Conservation (phyloP, 2,797 vertebrate genomes). For the Pipistrellus pygmaeus region DNA sequence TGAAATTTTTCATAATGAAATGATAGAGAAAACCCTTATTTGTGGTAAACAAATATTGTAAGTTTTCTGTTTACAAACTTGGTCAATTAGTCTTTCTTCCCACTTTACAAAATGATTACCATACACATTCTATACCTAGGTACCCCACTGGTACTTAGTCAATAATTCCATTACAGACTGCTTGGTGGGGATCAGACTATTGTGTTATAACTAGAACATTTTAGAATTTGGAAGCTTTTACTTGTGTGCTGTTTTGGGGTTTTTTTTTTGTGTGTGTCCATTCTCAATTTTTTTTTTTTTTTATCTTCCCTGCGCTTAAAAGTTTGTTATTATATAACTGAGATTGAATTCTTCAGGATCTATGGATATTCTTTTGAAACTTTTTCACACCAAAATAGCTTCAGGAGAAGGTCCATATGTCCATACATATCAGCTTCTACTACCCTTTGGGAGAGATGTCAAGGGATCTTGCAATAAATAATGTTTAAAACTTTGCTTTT, state of each 20-base stretch:
- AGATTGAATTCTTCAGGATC: constrained; percentile 27
- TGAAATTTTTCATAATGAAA: constrained; percentile 46
- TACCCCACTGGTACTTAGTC: background rate
- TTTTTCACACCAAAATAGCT: constrained; percentile 11
- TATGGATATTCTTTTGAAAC: constrained; percentile 40
- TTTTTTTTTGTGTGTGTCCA: background rate
- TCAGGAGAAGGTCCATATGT: background rate
- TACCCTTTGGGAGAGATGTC: background rate
- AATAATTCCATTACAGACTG: background rate
- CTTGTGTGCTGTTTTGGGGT: background rate
- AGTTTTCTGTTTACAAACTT: background rate
- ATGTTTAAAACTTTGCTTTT: constrained; percentile 28
- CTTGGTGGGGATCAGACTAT: background rate
- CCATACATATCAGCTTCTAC: background rate
- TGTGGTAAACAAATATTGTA: background rate
- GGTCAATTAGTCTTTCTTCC: background rate
- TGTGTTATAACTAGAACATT: background rate
- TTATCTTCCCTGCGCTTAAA: constrained; percentile 39
- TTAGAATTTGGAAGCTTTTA: constrained; percentile 25
- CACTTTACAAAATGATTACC: constrained; percentile 2
- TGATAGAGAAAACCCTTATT: background rate
- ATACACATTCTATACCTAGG: background rate
- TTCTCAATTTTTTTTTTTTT: constrained; percentile 48
- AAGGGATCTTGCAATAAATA: constrained; percentile 1
- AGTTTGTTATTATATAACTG: constrained; percentile 44